Evolutionary conservation across 2,113 vertebrate species (phyloP).

Genomic region (Eulemur rufifrons): DNA sequence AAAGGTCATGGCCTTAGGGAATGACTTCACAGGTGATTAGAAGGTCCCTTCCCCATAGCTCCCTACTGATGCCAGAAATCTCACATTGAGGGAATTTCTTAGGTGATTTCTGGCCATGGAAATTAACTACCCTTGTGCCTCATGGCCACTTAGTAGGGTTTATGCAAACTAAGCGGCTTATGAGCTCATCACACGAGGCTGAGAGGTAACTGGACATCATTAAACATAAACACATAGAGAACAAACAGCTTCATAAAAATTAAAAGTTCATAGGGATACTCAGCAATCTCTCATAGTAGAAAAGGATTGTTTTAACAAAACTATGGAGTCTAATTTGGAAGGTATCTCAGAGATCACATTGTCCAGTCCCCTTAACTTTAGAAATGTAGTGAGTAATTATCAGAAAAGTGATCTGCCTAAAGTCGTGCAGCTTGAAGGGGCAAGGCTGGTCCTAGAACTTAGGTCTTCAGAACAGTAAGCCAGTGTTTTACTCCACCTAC

Average conservation of each 20-base stretch:
- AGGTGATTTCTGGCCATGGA: not conserved
- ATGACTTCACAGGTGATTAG: not conserved
- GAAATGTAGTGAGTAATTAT: not conserved
- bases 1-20: not conserved
- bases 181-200: not conserved
- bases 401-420: not conserved
- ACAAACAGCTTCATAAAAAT: not conserved
- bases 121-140: not conserved
- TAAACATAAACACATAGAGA: not conserved
- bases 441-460: not conserved
- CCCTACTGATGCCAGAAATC: not conserved
- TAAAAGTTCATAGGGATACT: too few species aligned
- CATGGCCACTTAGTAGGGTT: not conserved
- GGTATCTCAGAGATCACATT: not conserved
- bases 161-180: not conserved
- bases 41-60: not conserved
- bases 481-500: not conserved
- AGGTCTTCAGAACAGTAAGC: not conserved
- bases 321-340: not conserved
- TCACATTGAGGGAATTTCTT: not conserved
- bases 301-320: not conserved
- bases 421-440: not conserved
- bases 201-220: not conserved
- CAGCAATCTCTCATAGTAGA: not conserved
- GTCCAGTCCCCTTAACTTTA: not conserved